Conservation (phyloP, 2,888 invertebrate species). For the Diarsia rubi region DNA sequence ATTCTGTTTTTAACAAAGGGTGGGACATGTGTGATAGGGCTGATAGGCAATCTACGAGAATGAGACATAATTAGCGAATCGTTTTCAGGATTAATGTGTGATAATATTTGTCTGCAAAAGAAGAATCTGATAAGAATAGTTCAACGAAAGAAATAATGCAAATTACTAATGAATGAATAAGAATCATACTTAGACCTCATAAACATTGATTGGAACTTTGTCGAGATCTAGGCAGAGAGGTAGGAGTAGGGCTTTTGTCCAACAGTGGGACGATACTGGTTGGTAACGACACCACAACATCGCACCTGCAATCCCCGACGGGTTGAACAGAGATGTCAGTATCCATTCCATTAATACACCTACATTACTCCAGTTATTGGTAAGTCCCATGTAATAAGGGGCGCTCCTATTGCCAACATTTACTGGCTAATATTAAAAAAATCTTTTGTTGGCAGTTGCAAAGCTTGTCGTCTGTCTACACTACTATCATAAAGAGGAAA, state of each 20-base stretch:
- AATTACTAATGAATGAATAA: not conserved
- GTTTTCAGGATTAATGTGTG: slow-evolving; percentile 48
- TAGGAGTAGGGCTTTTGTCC: too few relatives aligned
- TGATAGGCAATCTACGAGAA: slow-evolving; percentile 79
- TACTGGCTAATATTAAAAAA: not conserved
- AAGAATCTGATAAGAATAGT: slow-evolving; percentile 37
- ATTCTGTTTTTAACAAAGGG: slow-evolving; percentile 87
- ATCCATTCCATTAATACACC: too few relatives aligned
- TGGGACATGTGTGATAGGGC: slow-evolving; percentile 82
- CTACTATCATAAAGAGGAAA: too few relatives aligned
- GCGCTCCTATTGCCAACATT: too few relatives aligned
- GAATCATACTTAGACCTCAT: not conserved
- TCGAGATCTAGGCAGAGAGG: not conserved
- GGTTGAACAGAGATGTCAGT: too few relatives aligned
- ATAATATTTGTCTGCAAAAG: slow-evolving; percentile 45
- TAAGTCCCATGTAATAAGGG: too few relatives aligned
- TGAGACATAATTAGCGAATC: slow-evolving; percentile 76
- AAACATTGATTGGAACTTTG: not conserved
- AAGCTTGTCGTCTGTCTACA: not conserved
- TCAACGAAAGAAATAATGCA: not conserved
- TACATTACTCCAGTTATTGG: too few relatives aligned
- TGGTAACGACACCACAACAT: too few relatives aligned
- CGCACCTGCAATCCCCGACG: too few relatives aligned
- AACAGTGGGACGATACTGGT: not conserved
- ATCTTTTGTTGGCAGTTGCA: not conserved